Percentiles rank a stretch among this genome's conserved stretches.
These are phyloP conservation scores for Xestoiulus laeticollis DNA, from an alignment of 2,888 invertebrate genomes.

Conservation along the genomic window DNA sequence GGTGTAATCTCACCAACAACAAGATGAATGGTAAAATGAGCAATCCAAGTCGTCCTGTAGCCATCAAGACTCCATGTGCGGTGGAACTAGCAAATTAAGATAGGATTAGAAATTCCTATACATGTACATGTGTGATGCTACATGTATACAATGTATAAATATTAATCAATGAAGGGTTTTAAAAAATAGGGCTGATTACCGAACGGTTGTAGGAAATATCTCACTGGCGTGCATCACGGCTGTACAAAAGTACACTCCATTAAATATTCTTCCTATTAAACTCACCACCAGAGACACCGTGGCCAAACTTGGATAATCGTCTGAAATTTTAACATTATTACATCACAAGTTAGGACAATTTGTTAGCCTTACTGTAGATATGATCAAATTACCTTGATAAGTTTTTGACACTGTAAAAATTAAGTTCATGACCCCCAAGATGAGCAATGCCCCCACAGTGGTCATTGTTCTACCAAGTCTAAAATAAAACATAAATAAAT, in stretches of 20 bases:
- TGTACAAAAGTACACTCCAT: constrained; percentile 47
- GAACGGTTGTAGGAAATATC: constrained; percentile 48
- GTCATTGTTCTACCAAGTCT: constrained; percentile 47
- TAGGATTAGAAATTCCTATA: neutral
- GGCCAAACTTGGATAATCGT: constrained; percentile 5
- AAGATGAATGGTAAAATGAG: constrained; percentile 44
- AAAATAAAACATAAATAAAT: neutral
- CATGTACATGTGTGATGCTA: too few species aligned
- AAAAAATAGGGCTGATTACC: constrained; percentile 38
- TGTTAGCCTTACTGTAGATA: neutral
- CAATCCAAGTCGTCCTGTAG: constrained; percentile 46
- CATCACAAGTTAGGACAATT: neutral
- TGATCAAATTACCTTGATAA: neutral
- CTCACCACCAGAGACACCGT: constrained; percentile 39
- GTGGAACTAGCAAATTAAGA: constrained; percentile 43
- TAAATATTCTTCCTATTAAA: constrained; percentile 44
- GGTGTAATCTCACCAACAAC: constrained; percentile 40
- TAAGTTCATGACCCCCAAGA: constrained; percentile 44
- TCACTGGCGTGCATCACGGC: constrained; percentile 29
- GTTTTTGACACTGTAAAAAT: constrained; percentile 23
- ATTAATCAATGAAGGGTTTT: too few species aligned
- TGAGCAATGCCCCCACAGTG: neutral
- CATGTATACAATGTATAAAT: too few species aligned
- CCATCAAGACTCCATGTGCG: neutral
- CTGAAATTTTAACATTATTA: neutral